These are phyloP conservation scores for Chaetodon trifascialis DNA, from an alignment of 2,113 vertebrate genomes.

Conservation along the genomic window DNA sequence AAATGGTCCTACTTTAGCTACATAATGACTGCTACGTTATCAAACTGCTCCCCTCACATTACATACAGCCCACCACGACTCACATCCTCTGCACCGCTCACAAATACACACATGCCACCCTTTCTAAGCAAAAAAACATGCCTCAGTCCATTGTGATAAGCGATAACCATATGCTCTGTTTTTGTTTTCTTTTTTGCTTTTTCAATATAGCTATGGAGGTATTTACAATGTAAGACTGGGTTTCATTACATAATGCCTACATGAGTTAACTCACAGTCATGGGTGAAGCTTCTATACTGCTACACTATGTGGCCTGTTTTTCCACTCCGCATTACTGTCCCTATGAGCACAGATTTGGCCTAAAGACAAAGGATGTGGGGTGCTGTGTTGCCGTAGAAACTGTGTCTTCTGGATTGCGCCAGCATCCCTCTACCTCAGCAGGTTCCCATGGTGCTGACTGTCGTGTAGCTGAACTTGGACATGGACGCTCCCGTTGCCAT, in stretches of 20 bases:
- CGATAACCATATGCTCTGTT: constrained; percentile 5
- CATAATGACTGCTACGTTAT: constrained; percentile 25
- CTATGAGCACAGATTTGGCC: constrained; percentile 7
- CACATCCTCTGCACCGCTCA: neutral
- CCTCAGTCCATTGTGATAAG: constrained; percentile 21
- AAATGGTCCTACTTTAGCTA: constrained; percentile 24
- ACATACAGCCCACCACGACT: neutral
- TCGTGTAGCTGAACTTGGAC: constrained; percentile 95
- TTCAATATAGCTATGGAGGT: constrained; percentile 26
- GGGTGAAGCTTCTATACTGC: constrained; percentile 34
- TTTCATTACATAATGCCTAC: constrained; percentile 8
- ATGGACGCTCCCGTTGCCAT: constrained; percentile 87
- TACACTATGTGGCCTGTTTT: constrained; percentile 40
- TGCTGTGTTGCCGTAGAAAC: constrained; percentile 50
- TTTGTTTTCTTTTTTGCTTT: constrained; percentile 33
- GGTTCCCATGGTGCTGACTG: constrained; percentile 91
- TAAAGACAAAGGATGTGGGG: constrained; percentile 33
- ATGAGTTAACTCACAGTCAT: constrained; percentile 30
- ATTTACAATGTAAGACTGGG: constrained; percentile 44
- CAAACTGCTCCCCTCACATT: neutral
- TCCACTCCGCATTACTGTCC: constrained; percentile 11
- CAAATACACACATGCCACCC: neutral
- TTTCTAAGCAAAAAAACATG: constrained; percentile 19
- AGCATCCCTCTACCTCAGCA: constrained; percentile 79
- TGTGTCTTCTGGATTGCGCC: constrained; percentile 32